A percentile compares a stretch with the other conserved stretches of the same genome.
phyloP scores from a whole-genome alignment of 2,888 invertebrate genomes.

The Plagodis pulveraria region DNA sequence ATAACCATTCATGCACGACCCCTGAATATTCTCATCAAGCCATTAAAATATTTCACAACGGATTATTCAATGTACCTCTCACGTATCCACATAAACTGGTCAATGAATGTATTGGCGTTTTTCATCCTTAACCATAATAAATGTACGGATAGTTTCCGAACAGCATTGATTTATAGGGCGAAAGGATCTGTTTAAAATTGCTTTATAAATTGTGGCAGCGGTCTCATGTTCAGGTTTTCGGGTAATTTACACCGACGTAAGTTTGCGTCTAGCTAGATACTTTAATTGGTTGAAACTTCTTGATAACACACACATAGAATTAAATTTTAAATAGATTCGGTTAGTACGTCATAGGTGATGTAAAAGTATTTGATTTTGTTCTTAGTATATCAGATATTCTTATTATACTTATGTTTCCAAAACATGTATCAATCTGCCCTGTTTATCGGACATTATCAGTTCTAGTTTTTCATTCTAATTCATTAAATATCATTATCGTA shows the following conservation, averaged over 20 bases:
- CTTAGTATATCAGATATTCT: too few species aligned
- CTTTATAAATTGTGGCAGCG: constrained; percentile 48
- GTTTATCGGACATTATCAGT: too few species aligned
- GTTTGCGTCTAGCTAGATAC: constrained; percentile 13
- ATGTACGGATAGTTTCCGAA: constrained; percentile 60
- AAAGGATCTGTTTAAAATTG: constrained; percentile 52
- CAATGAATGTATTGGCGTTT: constrained; percentile 51
- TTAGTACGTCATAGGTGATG: too few species aligned
- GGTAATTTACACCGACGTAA: constrained; percentile 25
- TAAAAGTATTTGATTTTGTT: too few species aligned
- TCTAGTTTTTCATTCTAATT: too few species aligned
- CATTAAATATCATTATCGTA: too few species aligned
- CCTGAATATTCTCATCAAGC: neutral
- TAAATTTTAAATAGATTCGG: too few species aligned
- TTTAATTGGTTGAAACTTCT: constrained; percentile 26
- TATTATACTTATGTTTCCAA: too few species aligned
- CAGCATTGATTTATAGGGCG: constrained; percentile 65
- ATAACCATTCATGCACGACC: constrained; percentile 10
- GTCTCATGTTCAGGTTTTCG: constrained; percentile 25
- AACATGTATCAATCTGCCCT: too few species aligned
- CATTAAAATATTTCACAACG: constrained; percentile 20
- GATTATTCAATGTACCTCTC: constrained; percentile 25
- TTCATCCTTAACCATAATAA: constrained; percentile 63
- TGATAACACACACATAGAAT: too few species aligned
- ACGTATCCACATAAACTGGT: constrained; percentile 37